Base-by-base conservation (phyloP, 2,797 vertebrate species). In the Pangasius krempfi region DNA sequence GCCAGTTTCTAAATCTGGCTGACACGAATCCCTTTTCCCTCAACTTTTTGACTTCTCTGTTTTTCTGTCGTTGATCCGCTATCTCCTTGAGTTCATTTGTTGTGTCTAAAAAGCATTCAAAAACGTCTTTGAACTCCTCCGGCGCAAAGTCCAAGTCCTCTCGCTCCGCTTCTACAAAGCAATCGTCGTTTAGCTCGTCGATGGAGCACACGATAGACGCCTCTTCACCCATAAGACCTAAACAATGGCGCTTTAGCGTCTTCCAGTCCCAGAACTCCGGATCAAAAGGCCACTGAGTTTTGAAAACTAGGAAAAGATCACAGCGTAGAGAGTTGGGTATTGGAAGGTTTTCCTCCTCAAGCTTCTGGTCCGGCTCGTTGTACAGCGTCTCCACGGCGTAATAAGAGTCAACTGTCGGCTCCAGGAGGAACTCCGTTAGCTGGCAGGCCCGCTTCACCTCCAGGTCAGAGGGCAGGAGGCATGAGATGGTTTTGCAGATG, bases 241-340 rank as follows among this genome's bases (percentile, higher is more conserved):
- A 95, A 94, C 98, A 99, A 4, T 99, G 97, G 27, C 98, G 97
- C 90, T 99, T 99, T 1, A 99, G 96, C 64, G 98, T 97, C 95
- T 98, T 99, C 98, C 98, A 99, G 94, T 99, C 98, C 98, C 98
- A 99, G 93, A 98, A 99, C 93, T 99, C 98, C 0, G 98, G 98
- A 94, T 99, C 98, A 94, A 99, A 99, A 92, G 98, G 97, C 98
- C 98, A 99, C 86, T 98, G 98, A 76, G 97, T 99, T 97, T 99
- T 99, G 92, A 99, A 96, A 85, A 99, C 98, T 86, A 99, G 95
- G 89, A 99, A 95, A 54, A 99, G 97, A 90, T 99, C 98, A 90
- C 98, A 99, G 90, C 98, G 98, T 33, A 99, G 94, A 9, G 98
- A 99, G 95, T 99, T 99, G 90, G 98, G 96, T 92, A 99, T 96